phyloP scores from a whole-genome alignment of 2,113 vertebrate species.

The Protobothrops flavoviridis region DNA sequence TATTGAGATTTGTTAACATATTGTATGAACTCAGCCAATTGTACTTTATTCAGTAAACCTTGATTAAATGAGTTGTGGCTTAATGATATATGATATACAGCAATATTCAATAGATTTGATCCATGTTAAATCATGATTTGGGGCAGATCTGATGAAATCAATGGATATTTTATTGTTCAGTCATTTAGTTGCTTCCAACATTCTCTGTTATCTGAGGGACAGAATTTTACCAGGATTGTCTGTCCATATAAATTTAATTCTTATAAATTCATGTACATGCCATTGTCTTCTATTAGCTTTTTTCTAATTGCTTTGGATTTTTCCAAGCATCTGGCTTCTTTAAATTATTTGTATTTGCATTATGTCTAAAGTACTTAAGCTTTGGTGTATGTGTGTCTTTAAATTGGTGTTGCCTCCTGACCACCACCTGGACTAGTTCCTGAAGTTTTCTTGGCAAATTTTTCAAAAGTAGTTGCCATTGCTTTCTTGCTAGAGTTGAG shows the following conservation, averaged over 20 bases:
- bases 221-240: neutral
- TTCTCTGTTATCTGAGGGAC: neutral
- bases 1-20: neutral
- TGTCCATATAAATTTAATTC: neutral
- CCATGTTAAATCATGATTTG: neutral
- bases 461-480: neutral
- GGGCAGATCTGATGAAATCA: neutral
- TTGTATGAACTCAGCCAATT: neutral
- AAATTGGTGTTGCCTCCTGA: neutral
- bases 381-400: neutral
- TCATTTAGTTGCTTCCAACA: neutral
- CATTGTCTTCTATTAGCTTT: neutral
- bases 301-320: neutral
- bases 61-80: neutral
- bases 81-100: neutral
- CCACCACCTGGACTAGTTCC: neutral
- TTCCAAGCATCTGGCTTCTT: neutral
- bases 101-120: neutral
- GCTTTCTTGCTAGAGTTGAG: neutral
- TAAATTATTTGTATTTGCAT: neutral
- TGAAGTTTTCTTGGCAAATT: neutral
- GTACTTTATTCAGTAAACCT: neutral
- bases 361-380: neutral
- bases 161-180: neutral
- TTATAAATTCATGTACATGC: neutral